Evolutionary conservation across 2,888 invertebrate genomes (phyloP).

Genomic region (Antheraea assamensis): DNA sequence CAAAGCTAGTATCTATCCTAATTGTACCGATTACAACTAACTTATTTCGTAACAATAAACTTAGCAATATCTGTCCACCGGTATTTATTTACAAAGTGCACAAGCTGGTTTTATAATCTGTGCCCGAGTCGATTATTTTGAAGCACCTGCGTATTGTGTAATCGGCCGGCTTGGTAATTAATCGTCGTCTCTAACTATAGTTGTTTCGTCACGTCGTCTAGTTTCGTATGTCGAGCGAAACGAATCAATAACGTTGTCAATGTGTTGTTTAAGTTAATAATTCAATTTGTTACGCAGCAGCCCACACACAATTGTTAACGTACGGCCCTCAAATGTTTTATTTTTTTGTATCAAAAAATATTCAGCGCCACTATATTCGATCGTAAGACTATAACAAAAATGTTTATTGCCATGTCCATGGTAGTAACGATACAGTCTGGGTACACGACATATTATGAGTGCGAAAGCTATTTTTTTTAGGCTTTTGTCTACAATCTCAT

Average conservation of each 20-base stretch:
- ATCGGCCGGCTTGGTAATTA: conserved; percentile 22
- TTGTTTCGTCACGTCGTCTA: conserved; percentile 22
- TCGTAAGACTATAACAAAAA: too few species aligned
- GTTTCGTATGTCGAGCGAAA: conserved; percentile 18
- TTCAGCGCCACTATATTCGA: too few species aligned
- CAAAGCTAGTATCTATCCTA: not conserved
- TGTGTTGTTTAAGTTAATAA: conserved; percentile 22
- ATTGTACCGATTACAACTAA: not conserved
- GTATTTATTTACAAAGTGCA: conserved; percentile 4
- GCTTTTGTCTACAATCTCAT: too few species aligned
- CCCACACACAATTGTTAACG: conserved; percentile 17
- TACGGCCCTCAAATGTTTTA: not conserved
- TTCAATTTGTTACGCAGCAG: conserved; percentile 21
- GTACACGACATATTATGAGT: too few species aligned
- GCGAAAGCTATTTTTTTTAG: too few species aligned
- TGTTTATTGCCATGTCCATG: too few species aligned
- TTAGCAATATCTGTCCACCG: not conserved
- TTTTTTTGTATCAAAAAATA: too few species aligned
- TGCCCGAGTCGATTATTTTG: conserved; percentile 23
- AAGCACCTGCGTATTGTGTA: conserved; percentile 27
- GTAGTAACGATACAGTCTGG: too few species aligned
- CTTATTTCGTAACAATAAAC: not conserved
- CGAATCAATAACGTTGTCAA: conserved; percentile 22
- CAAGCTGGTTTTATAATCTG: conserved; percentile 14
- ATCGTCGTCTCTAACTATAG: conserved; percentile 18